Evolutionary conservation across 1,140 invertebrate species (phyloP), one percentile per base, ranked within the genome.

Genomic region (Epicauta chinensis): DNA sequence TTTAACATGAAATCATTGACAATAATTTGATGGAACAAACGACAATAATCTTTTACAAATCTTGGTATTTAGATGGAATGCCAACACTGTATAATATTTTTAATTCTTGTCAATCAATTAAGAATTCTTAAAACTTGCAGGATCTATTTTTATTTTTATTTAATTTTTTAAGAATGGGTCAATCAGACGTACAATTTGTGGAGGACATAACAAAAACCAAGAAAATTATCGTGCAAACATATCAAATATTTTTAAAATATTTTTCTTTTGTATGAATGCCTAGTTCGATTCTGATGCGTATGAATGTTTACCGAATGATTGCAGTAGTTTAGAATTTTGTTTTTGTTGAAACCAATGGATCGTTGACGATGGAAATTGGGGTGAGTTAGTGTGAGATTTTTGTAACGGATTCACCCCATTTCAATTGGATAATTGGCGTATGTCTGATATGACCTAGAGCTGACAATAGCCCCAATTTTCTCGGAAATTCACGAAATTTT

Each of bases 221-320:
- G 45, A 47, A 47, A 47, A 37, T 47, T 47, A 47, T 47, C 45
- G 45, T 47, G 31, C 31, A 47, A 47, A 47, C 45, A 47, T 47
- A 47, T 47, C 45, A 47, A 47, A 47, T 32, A 46, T 35, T 46
- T 46, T 46, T 46, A 46, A 35, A 46, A 39, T 39, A 14, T 39
- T 39, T 39, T 4, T 13, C 17, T 39, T 39, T 32, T 7, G 37
- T 39, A 39, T 14, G 13, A 10, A n/a, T n/a, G n/a, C 17, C 16
- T 39, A 16, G 1, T 3, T 6, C 13, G 15, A 39, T 12, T n/a
- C n/a, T n/a, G n/a, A 11, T 41, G 16, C 16, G 15, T 5, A 11
- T 41, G 16, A 16, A 16, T 41, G 6, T 16, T 12, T 12, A 23
- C 13, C 16, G 39, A 12, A 41, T n/a, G 39, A 41, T 4, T 41